Evolutionary conservation across 2,888 invertebrate species (phyloP).

Genomic region (Neoascia interrupta): DNA sequence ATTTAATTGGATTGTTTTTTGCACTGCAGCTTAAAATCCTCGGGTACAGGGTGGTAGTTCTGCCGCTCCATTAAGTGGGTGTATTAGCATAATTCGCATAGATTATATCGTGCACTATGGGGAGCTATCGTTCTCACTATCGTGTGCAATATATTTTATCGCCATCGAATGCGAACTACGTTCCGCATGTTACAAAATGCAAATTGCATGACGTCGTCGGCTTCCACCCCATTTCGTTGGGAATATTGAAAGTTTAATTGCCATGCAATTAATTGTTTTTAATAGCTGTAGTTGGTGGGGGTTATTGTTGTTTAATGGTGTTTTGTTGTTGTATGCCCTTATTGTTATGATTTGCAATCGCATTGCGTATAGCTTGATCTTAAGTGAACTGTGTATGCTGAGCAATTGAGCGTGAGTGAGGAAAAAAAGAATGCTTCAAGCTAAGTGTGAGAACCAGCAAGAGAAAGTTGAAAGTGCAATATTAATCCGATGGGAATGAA

Average conservation of each 20-base stretch:
- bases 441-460: constrained; percentile 10
- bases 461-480: constrained; percentile 58
- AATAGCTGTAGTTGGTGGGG: constrained; percentile 53
- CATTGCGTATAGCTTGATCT: constrained; percentile 44
- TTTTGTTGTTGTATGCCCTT: constrained; percentile 27
- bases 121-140: constrained; percentile 38
- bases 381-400: constrained; percentile 36
- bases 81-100: constrained; percentile 27
- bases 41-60: not conserved
- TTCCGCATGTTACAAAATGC: constrained; percentile 50
- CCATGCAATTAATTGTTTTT: constrained; percentile 66
- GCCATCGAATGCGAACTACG: constrained; percentile 4
- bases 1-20: constrained; percentile 47
- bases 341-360: constrained; percentile 61
- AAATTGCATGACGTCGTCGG: constrained; percentile 50
- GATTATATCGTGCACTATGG: constrained; percentile 2
- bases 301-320: not conserved
- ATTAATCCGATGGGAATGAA: constrained; percentile 49
- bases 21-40: not conserved
- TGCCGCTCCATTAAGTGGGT: constrained; percentile 13
- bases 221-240: constrained; percentile 2
- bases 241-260: constrained; percentile 69
- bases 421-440: not conserved
- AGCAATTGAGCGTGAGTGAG: constrained; percentile 23
- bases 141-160: constrained; percentile 18